Conservation (phyloP, 37 sponge, comb jelly and placozoan genomes). For the Tethya wilhelma region DNA sequence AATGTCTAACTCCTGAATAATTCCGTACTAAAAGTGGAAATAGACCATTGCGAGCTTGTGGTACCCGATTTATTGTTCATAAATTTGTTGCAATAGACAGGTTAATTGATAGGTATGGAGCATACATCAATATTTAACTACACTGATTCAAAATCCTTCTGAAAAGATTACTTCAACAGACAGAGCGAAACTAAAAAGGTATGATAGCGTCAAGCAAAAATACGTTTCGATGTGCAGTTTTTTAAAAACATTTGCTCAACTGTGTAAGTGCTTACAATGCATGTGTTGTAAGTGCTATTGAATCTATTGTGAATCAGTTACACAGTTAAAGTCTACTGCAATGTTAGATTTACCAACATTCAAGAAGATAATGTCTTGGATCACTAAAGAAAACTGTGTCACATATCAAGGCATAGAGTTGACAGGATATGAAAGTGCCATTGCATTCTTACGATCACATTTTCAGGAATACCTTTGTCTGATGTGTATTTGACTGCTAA, state of each 20-base stretch:
- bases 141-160: conserved; percentile 53
- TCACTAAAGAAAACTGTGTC: conserved; percentile 19
- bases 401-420: conserved; percentile 46
- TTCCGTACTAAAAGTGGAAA: conserved; percentile 52
- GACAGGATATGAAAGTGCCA: background rate
- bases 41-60: conserved; percentile 63
- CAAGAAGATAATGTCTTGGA: conserved; percentile 51
- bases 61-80: conserved; percentile 72
- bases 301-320: conserved; percentile 44
- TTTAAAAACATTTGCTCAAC: conserved; percentile 55
- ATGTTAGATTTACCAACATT: conserved; percentile 63
- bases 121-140: conserved; percentile 61
- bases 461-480: conserved; percentile 20
- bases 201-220: conserved; percentile 57
- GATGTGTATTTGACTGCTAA: conserved; percentile 20
- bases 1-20: conserved; percentile 45
- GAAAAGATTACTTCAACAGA: conserved; percentile 50
- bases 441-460: conserved; percentile 6
- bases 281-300: conserved; percentile 62
- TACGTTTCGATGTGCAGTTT: conserved; percentile 80
- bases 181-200: conserved; percentile 46
- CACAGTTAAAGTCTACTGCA: conserved; percentile 27
- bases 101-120: conserved; percentile 61
- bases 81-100: conserved; percentile 63
- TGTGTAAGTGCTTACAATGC: conserved; percentile 64